These are phyloP conservation scores for Halcyon chelicuti DNA, from an alignment of 2,797 vertebrate genomes.

Conservation along the genomic window DNA sequence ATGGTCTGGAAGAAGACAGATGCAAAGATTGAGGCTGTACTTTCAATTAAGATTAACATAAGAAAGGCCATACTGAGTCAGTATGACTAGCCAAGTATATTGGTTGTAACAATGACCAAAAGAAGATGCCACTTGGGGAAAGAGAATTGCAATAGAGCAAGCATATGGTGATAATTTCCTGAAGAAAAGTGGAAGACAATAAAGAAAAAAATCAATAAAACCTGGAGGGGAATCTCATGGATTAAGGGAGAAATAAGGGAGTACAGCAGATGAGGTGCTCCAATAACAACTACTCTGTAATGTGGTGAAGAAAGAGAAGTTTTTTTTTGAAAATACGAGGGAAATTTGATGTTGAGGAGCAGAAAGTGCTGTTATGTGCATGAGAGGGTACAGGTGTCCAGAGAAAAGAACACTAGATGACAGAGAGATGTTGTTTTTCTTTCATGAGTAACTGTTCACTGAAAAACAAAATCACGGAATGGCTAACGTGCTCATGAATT, in stretches of 20 bases:
- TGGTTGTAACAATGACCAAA: not conserved
- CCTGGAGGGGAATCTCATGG: not conserved
- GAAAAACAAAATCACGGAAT: not conserved
- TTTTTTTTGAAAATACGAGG: not conserved
- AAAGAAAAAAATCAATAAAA: conserved; percentile 34
- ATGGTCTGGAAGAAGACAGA: not conserved
- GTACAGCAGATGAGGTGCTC: not conserved
- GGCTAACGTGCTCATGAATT: not conserved
- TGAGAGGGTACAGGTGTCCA: not conserved
- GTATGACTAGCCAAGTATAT: not conserved
- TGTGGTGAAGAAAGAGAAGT: not conserved
- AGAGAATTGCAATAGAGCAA: not conserved
- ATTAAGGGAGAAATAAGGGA: not conserved
- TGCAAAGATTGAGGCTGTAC: conserved; percentile 3
- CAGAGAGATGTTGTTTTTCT: not conserved
- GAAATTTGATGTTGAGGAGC: not conserved
- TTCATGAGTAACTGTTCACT: not conserved
- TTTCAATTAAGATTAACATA: conserved; percentile 26
- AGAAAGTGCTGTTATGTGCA: not conserved
- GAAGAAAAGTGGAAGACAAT: conserved; percentile 26
- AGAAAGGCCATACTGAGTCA: conserved; percentile 1
- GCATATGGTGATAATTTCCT: conserved; percentile 56
- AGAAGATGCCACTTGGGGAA: conserved; percentile 12
- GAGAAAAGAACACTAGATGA: not conserved
- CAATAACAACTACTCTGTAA: not conserved